Evolutionary conservation across 2,888 invertebrate genomes (phyloP), one percentile per base, ranked within the genome.

Genomic region (Dendrolimus houi): DNA sequence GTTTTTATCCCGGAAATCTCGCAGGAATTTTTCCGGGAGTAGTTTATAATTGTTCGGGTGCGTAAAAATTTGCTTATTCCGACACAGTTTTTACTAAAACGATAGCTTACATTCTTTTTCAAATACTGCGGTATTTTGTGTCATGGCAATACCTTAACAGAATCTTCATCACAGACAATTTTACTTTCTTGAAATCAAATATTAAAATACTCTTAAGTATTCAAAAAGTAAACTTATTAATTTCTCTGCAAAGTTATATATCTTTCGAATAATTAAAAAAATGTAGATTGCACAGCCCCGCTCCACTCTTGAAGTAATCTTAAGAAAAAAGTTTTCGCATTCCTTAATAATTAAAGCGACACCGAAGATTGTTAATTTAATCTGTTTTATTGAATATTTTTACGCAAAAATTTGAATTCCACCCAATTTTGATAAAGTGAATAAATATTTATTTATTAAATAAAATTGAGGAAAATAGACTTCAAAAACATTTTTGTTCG

Each of bases 391-490:
- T 60, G 65, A 63, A 65, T 68, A 64, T 65, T 63, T 66, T 63
- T 57, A 58, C 65, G 60, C 14, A 14, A 1, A 63, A 60, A 67
- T 75, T 75, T 71, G 74, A 63, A 72, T 72, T 70, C 75, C 76
- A 75, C 74, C 67, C 66, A 65, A 47, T 47, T 47, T 47, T 47
- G 47, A 47, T 47, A 10, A 47, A 47, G 47, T 47, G 47, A 9
- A 47, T 47, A 29, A 29, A 29, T 42, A 9, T 47, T 8, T 47
- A 9, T 47, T 6, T 47, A 47, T 9, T 47, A 47, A 29, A 29
- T 29, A 29, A 29, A 29, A 29, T 29, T 29, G 29, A 29, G 29
- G 29, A 29, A 29, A 6, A 29, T 29, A 29, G 29, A 29, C 29
- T 29, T 6, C 29, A 29, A 29, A 29, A 29, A 29, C 3, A 29